These are phyloP conservation scores for Lepidurus arcticus DNA, from an alignment of 1,140 invertebrate species.

Conservation along the genomic window DNA sequence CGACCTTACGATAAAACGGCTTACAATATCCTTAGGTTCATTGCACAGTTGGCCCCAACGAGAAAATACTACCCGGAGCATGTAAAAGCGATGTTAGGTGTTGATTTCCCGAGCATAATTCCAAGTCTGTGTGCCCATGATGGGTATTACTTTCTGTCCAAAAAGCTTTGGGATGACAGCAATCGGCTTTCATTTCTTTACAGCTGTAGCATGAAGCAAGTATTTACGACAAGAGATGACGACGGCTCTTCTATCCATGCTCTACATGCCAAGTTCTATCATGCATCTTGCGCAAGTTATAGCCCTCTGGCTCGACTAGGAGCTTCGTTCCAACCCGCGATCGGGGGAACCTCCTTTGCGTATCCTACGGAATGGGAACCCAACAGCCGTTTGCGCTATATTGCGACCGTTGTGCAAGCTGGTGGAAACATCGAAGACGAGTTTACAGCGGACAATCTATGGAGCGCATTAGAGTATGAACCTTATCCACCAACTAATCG, in stretches of 20 bases:
- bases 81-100: neutral
- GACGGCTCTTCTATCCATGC: too few species aligned
- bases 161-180: neutral
- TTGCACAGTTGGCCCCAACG: neutral
- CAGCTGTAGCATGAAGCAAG: neutral
- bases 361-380: neutral
- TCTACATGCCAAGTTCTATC: neutral
- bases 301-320: neutral
- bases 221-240: neutral
- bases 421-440: neutral
- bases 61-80: neutral
- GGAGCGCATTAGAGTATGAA: neutral
- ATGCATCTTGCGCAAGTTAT: neutral
- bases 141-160: neutral
- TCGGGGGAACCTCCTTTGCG: neutral
- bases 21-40: neutral
- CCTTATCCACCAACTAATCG: too few species aligned
- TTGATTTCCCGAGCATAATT: neutral
- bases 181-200: neutral
- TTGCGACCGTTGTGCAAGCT: neutral
- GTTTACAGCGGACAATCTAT: neutral
- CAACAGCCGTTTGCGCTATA: neutral
- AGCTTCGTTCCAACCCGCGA: neutral
- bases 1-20: conserved; percentile 32
- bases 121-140: neutral